Evolutionary conservation across 2,113 vertebrate genomes (phyloP), one percentile per base, ranked within the genome.

Genomic region (Gorilla gorilla): DNA sequence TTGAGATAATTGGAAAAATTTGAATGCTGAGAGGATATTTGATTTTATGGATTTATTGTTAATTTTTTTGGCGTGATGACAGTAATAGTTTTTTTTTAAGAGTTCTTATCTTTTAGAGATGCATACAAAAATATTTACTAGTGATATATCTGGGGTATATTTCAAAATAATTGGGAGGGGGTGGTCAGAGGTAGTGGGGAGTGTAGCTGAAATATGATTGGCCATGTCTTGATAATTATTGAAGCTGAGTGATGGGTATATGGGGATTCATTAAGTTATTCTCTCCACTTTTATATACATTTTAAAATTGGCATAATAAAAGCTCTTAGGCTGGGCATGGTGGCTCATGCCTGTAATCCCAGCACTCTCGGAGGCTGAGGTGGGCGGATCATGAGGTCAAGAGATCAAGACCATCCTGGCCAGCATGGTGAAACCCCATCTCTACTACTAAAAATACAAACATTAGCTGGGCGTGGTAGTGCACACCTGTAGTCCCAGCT

Each of bases 81-180:
- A 91, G 59, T 88, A 81, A 82, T 59, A 73, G 4, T 55, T 14
- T 30, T 48, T 66, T 92, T 38, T 76, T 55, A 50, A 59, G 85
- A 45, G 38, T 48, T n/a, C 75, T 64, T 81, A 73, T 75, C 52
- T 86, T 93, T 81, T 85, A 76, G 32, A 93, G 79, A 85, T 88
- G 32, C 16, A 50, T 76, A 43, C 17, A 84, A 32, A 84, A 95
- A 17, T 48, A 48, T 48, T 95, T 92, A 86, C 38, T 68, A 70
- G 90, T 80, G 75, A 95, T 75, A 59, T 48, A 76, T 86, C 66
- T 96, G 50, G 57, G 76, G 64, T 73, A 81, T 22, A 90, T 38
- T 86, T 93, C 35, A 43, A 87, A 90, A 90, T 87, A 95, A 76
- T 50, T 90, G 52, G 14, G 13, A 48, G 59, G 59, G 48, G 8